phyloP scores from a whole-genome alignment of 2,888 invertebrate genomes.

The Odontocolon sp. region DNA sequence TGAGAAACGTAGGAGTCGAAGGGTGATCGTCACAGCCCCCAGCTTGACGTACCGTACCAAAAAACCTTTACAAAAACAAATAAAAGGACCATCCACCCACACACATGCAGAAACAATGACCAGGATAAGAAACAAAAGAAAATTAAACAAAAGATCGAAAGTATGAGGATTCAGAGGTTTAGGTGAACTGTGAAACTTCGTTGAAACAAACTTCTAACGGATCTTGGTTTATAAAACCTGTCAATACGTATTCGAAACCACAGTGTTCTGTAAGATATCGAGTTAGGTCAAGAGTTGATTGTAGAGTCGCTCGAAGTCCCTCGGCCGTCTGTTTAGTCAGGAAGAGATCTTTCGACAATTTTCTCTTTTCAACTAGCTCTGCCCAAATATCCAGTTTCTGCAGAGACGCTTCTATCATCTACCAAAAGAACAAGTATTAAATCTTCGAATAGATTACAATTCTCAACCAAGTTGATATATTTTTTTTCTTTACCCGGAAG shows the following conservation, averaged over 20 bases:
- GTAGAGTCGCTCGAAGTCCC: constrained; percentile 49
- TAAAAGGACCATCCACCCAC: too few relatives aligned
- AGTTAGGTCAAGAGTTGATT: constrained; percentile 47
- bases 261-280: constrained; percentile 35
- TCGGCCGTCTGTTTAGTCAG: constrained; percentile 49
- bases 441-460: neutral
- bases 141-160: too few relatives aligned
- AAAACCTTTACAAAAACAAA: too few relatives aligned
- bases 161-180: too few relatives aligned
- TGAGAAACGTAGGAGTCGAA: too few relatives aligned
- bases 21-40: too few relatives aligned
- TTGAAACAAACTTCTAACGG: constrained; percentile 44
- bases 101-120: too few relatives aligned
- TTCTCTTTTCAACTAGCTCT: constrained; percentile 38
- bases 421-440: neutral
- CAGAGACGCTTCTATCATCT: constrained; percentile 45
- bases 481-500: neutral
- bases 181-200: too few relatives aligned
- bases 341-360: constrained; percentile 42
- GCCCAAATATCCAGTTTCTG: constrained; percentile 50
- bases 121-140: too few relatives aligned
- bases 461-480: too few relatives aligned
- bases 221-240: constrained; percentile 54
- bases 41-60: too few relatives aligned
- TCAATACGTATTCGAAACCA: constrained; percentile 40